Evolutionary conservation across 2,113 vertebrate genomes (phyloP).

Genomic region (Rhea pennata): DNA sequence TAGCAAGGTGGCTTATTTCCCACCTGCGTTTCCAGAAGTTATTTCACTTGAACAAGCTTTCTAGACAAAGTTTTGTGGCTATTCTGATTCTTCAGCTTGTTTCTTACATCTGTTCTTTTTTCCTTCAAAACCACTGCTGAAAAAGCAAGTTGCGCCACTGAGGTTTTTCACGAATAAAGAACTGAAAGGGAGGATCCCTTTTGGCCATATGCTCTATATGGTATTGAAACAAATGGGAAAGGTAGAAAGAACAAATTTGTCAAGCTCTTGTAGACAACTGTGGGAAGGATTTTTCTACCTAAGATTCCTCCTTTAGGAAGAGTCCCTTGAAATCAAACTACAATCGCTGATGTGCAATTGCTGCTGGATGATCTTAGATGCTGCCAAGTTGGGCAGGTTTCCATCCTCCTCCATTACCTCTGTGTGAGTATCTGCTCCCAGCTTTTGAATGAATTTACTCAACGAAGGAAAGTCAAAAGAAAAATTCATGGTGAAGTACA

Average conservation of each 20-base stretch:
- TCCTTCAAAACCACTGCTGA: not conserved
- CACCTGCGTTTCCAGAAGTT: not conserved
- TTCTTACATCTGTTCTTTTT: not conserved
- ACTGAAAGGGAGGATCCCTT: not conserved
- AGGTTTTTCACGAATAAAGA: not conserved
- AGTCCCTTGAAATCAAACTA: not conserved
- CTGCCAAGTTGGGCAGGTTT: conserved; percentile 10
- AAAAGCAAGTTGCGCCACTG: not conserved
- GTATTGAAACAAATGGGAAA: not conserved
- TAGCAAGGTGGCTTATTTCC: not conserved
- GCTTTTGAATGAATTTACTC: not conserved
- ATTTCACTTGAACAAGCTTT: not conserved
- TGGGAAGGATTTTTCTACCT: not conserved
- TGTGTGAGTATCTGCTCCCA: not conserved
- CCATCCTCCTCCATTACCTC: not conserved
- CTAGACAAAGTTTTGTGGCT: not conserved
- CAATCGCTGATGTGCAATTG: not conserved
- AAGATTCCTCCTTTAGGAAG: not conserved
- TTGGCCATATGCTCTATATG: not conserved
- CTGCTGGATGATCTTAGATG: conserved; percentile 11
- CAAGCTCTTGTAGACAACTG: not conserved
- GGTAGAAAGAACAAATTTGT: not conserved
- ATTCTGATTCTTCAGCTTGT: not conserved
- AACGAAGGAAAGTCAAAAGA: not conserved
- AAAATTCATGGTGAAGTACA: not conserved